A percentile compares a stretch with the other conserved stretches of the same genome.
phyloP scores from a whole-genome alignment of 2,797 vertebrate genomes.

The Poeciliopsis gracilis region DNA sequence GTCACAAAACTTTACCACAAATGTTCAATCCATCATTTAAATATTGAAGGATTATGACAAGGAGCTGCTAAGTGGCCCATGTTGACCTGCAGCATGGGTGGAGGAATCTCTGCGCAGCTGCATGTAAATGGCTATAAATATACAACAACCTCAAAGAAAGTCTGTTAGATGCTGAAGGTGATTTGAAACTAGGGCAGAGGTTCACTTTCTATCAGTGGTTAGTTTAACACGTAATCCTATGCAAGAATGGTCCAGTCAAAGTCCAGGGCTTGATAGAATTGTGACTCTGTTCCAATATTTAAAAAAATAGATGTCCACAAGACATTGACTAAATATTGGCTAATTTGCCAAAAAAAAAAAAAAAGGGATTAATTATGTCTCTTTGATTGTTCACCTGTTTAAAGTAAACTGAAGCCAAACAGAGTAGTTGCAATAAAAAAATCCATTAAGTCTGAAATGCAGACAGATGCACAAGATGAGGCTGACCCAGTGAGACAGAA shows the following conservation, averaged over 20 bases:
- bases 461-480: conserved; percentile 34
- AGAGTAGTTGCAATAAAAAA: conserved; percentile 22
- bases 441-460: conserved; percentile 18
- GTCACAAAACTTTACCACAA: background rate
- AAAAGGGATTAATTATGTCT: too few relatives aligned
- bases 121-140: background rate
- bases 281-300: background rate
- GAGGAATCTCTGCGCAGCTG: background rate
- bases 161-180: background rate
- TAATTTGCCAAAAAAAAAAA: background rate
- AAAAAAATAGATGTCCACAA: background rate
- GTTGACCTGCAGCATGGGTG: background rate
- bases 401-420: conserved; percentile 17
- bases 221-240: background rate
- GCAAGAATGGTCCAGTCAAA: background rate
- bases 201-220: background rate
- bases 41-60: background rate
- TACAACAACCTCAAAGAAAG: background rate
- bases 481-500: conserved; percentile 31
- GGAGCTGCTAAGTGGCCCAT: background rate
- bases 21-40: background rate
- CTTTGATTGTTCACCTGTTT: conserved; percentile 2
- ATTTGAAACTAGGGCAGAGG: background rate
- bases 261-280: background rate
- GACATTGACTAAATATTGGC: background rate